A percentile compares a stretch with the other conserved stretches of the same genome.
Conservation (phyloP, 2,797 vertebrate species). For the Bradypodion ventrale region DNA sequence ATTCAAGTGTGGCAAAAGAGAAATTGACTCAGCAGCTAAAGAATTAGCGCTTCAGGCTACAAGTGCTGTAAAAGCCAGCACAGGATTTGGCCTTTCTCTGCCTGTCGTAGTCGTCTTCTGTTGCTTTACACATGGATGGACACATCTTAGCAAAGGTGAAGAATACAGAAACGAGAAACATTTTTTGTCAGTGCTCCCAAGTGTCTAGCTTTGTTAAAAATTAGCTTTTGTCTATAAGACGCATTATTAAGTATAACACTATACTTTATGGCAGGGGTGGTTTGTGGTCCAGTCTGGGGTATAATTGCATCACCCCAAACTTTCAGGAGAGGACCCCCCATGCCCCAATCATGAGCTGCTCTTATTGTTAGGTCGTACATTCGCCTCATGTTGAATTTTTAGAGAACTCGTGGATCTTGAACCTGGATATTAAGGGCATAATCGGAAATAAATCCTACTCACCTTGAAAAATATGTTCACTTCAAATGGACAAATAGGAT, state of each 20-base stretch:
- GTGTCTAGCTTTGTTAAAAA: background rate
- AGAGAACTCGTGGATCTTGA: background rate
- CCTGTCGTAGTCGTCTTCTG: slow-evolving; percentile 4
- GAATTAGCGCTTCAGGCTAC: slow-evolving; percentile 31
- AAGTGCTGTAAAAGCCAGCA: slow-evolving; percentile 17
- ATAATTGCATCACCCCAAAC: too few relatives aligned
- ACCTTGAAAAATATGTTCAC: background rate
- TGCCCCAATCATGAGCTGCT: too few relatives aligned
- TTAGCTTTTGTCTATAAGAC: background rate
- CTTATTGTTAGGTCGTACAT: background rate
- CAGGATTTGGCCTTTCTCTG: slow-evolving; percentile 27
- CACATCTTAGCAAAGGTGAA: background rate
- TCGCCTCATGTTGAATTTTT: background rate
- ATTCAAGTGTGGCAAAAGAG: slow-evolving; percentile 52
- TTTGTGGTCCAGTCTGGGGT: too few relatives aligned
- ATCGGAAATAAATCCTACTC: background rate
- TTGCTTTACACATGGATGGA: background rate
- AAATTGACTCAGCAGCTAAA: slow-evolving; percentile 50
- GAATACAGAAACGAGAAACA: background rate
- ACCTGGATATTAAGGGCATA: background rate
- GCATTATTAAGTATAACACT: background rate
- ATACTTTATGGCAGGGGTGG: background rate
- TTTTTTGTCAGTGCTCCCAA: background rate
- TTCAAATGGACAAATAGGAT: background rate
- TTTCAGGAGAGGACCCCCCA: too few relatives aligned